Evolutionary conservation across 2,888 invertebrate species (phyloP), one percentile per base, ranked within the genome.

Genomic region (Atethmia centrago): DNA sequence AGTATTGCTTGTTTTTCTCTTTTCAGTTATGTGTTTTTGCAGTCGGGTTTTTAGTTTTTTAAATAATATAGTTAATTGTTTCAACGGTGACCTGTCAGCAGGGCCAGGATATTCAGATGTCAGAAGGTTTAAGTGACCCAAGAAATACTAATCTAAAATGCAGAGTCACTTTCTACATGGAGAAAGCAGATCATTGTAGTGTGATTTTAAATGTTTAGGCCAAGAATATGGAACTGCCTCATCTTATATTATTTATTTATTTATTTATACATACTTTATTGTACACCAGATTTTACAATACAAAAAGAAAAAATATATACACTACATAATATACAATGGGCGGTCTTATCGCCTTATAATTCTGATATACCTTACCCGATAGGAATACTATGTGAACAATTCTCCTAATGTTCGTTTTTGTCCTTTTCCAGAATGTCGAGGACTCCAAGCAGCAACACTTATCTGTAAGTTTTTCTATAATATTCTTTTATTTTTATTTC

Each of bases 371-470:
- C 7, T 31, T 31, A 31, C 31, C 21, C 3, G 51, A 51, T 51
- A 31, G 10, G 5, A 21, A 58, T 58, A 21, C 31, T 58, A 31
- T 21, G 21, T 36, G 8, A 21, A 58, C 8, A 8, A 12, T 21
- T 21, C 21, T 14, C 3, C 0, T 59, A 47, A 56, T 45, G 0
- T 31, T n/a, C 1, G 3, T 16, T 31, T 68, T 36, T 66, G 70
- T 58, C 72, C 3, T 76, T 45, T 85, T 83, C 8, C 85, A 85
- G 85, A 74, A 56, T 67, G 56, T 59, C 61, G 25, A 75, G 59
- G 68, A 40, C 74, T 67, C 25, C 61, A 28, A 67, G 66, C 64
- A 62, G 81, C 47, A 49, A 73, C 21, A 71, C 42, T 0, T 74
- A 74, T 51, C 51, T 83, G 85, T 85, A 76, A 80, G 85, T 85